Percentiles rank a stretch among this genome's conserved stretches.
Evolutionary conservation across 2,888 invertebrate species (phyloP).

Genomic region (Tachina fera): DNA sequence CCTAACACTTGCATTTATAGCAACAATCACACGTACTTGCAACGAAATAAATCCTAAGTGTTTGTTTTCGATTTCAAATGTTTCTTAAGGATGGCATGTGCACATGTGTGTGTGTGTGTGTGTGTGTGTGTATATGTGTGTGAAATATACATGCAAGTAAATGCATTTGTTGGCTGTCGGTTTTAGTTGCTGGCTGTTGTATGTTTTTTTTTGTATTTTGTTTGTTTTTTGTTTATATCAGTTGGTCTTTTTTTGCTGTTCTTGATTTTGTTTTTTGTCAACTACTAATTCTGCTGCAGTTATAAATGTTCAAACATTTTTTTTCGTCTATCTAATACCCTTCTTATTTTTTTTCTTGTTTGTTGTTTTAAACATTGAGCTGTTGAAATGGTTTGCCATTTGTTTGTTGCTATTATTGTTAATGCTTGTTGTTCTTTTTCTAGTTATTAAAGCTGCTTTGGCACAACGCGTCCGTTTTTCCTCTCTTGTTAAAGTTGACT

Average conservation of each 20-base stretch:
- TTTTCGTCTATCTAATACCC: constrained; percentile 55
- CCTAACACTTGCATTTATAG: constrained; percentile 33
- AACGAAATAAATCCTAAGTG: constrained; percentile 64
- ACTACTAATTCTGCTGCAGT: constrained; percentile 58
- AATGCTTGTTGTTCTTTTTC: constrained; percentile 50
- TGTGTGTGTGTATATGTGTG: background rate
- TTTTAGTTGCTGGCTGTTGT: constrained; percentile 20
- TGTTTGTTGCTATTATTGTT: constrained; percentile 53
- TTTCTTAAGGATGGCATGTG: constrained; percentile 62
- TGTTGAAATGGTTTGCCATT: constrained; percentile 69
- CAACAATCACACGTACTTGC: constrained; percentile 43
- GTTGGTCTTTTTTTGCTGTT: constrained; percentile 14
- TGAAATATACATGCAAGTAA: background rate
- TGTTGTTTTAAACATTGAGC: constrained; percentile 68
- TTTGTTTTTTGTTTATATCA: constrained; percentile 18
- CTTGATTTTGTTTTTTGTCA: constrained; percentile 47
- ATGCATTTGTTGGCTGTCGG: constrained; percentile 43
- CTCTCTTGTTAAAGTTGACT: constrained; percentile 66
- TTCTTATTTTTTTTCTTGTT: constrained; percentile 58
- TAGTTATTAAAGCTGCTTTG: constrained; percentile 55
- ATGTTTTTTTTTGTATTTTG: background rate
- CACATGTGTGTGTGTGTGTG: background rate
- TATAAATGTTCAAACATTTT: constrained; percentile 62
- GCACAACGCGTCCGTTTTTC: constrained; percentile 48
- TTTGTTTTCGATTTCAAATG: constrained; percentile 63